phyloP scores from a whole-genome alignment of 2,888 invertebrate species.

The Furcula furcula region DNA sequence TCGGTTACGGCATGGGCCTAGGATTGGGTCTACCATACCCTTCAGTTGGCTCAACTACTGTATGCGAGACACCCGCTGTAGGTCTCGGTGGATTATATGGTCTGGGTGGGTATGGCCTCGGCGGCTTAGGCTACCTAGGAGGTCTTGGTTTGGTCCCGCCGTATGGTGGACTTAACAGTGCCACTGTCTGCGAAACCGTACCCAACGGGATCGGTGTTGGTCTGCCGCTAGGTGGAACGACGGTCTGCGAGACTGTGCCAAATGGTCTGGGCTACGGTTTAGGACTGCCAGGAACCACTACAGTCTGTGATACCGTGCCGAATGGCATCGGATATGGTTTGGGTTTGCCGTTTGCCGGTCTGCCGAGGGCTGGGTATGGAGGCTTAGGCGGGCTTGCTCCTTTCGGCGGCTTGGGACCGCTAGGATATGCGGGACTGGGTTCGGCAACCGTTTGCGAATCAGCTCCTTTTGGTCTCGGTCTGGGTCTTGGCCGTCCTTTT shows the following conservation, averaged over 20 bases:
- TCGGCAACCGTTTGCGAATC: slow-evolving; percentile 12
- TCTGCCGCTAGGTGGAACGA: slow-evolving; percentile 2
- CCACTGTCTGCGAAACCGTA: slow-evolving; percentile 9
- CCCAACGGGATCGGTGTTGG: slow-evolving; percentile 13
- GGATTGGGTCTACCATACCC: not conserved
- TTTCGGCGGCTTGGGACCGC: not conserved
- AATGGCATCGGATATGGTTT: slow-evolving; percentile 7
- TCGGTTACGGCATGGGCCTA: not conserved
- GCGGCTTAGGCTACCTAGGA: not conserved
- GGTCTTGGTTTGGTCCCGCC: slow-evolving; percentile 5
- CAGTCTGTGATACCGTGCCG: slow-evolving; percentile 16
- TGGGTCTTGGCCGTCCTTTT: slow-evolving; percentile 37
- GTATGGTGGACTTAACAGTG: slow-evolving; percentile 6
- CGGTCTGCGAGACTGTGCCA: slow-evolving; percentile 11
- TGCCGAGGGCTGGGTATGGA: not conserved
- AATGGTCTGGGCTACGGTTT: slow-evolving; percentile 5
- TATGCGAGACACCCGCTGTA: not conserved
- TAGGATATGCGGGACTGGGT: slow-evolving; percentile 4
- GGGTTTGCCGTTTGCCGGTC: slow-evolving; percentile 4
- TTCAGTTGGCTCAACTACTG: not conserved
- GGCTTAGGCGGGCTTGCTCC: not conserved
- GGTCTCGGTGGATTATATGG: not conserved
- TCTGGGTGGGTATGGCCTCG: not conserved
- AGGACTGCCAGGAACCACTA: not conserved
- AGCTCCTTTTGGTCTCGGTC: slow-evolving; percentile 12